Evolutionary conservation across 2,797 vertebrate species (phyloP).

Genomic region (Platalea minor): DNA sequence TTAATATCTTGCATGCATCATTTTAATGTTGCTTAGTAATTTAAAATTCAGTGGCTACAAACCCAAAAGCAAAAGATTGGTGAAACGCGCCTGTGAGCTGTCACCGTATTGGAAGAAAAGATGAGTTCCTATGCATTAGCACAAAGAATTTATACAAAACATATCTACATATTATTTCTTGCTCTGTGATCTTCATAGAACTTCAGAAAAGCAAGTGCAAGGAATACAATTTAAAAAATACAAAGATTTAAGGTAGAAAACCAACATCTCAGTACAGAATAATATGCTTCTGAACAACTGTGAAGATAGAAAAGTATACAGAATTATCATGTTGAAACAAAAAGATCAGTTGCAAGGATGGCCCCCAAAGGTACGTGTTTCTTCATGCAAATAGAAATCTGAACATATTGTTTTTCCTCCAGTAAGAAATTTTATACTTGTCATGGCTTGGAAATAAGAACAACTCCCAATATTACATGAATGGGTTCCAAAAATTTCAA

Average conservation of each 20-base stretch:
- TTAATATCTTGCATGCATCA: background rate
- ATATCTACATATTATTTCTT: background rate
- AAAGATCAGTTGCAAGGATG: background rate
- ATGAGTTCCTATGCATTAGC: background rate
- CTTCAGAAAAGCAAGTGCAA: background rate
- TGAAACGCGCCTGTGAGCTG: background rate
- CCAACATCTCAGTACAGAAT: background rate
- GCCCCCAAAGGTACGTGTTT: background rate
- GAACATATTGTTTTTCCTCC: background rate
- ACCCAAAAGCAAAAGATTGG: background rate
- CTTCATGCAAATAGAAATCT: background rate
- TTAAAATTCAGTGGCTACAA: background rate
- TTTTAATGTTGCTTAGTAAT: background rate
- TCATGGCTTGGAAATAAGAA: background rate
- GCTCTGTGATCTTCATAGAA: background rate
- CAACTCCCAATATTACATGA: background rate
- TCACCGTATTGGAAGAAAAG: background rate
- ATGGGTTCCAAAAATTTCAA: conserved; percentile 6
- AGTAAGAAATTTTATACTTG: background rate
- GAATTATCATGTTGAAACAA: background rate
- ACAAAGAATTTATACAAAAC: background rate
- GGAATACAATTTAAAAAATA: background rate
- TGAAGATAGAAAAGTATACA: background rate
- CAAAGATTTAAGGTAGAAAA: background rate
- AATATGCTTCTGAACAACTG: background rate